These are phyloP conservation scores for Acanthurus leucopareius DNA, from an alignment of 2,797 vertebrate genomes.

Conservation along the genomic window DNA sequence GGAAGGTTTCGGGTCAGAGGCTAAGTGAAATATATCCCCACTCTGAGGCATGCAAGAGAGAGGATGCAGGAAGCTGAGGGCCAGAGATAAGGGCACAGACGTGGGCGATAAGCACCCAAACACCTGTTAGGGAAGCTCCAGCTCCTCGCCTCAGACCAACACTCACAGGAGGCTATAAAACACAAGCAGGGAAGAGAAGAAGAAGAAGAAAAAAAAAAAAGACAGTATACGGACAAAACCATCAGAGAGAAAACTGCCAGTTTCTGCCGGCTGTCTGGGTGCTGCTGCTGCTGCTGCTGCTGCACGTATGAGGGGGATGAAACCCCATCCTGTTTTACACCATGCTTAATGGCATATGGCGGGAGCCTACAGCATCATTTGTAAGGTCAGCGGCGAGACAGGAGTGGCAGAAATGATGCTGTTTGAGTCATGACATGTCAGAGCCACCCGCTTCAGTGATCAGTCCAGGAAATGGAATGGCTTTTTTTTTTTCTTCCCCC, in stretches of 20 bases:
- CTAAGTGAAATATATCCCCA: constrained; percentile 88
- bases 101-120: constrained; percentile 83
- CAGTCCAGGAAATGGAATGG: constrained; percentile 87
- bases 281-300: no score
- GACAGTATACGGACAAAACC: constrained; percentile 45
- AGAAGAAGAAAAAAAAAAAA: not conserved
- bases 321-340: constrained; percentile 74
- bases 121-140: constrained; percentile 84
- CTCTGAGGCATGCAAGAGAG: constrained; percentile 78
- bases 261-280: constrained; percentile 11
- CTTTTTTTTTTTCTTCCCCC: constrained; percentile 48
- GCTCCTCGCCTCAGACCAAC: constrained; percentile 66
- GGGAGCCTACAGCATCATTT: constrained; percentile 85
- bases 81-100: constrained; percentile 83
- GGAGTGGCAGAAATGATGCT: constrained; percentile 86
- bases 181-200: constrained; percentile 46
- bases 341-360: constrained; percentile 84
- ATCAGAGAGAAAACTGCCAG: constrained; percentile 53
- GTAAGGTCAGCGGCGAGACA: constrained; percentile 84
- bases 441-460: constrained; percentile 82
- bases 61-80: constrained; percentile 87
- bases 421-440: constrained; percentile 88
- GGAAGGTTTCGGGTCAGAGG: constrained; percentile 80
- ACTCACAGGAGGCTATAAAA: constrained; percentile 72
- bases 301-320: constrained; percentile 39